phyloP scores from a whole-genome alignment of 2,113 vertebrate genomes.

The Prochilodus magdalenae region DNA sequence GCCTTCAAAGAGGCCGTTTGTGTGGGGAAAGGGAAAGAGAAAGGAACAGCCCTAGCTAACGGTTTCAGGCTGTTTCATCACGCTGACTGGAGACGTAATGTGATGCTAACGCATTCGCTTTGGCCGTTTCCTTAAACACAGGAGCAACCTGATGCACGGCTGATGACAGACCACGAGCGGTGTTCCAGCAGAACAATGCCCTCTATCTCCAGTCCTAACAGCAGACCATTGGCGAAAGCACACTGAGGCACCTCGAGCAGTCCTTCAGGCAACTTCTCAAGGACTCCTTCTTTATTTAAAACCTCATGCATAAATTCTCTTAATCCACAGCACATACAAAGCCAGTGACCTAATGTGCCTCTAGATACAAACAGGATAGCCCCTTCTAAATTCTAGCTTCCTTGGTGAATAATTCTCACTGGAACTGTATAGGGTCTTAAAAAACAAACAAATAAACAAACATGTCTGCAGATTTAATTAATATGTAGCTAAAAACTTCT shows the following conservation, averaged over 20 bases:
- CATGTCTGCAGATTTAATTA: no score
- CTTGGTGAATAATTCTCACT: no score
- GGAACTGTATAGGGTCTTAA: no score
- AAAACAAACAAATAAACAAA: no score
- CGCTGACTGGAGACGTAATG: conserved; percentile 16
- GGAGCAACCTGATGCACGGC: conserved; percentile 2
- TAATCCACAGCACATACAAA: not conserved
- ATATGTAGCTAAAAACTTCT: no score
- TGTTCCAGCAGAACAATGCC: not conserved
- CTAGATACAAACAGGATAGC: not conserved
- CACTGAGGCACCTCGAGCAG: not conserved
- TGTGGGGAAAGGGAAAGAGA: not conserved
- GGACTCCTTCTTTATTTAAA: not conserved
- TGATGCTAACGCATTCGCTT: conserved; percentile 18
- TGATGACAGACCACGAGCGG: conserved; percentile 17
- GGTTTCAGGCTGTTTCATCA: conserved; percentile 57
- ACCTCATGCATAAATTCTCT: not conserved
- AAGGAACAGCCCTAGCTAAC: not conserved
- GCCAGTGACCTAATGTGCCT: not conserved
- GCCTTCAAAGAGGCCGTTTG: conserved; percentile 21
- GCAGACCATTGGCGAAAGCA: not conserved
- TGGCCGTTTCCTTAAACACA: conserved; percentile 16
- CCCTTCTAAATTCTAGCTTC: not conserved
- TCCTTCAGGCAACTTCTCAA: not conserved
- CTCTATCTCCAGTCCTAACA: not conserved